Conservation (phyloP, 2,797 vertebrate genomes). For the Hemibagrus guttatus region DNA sequence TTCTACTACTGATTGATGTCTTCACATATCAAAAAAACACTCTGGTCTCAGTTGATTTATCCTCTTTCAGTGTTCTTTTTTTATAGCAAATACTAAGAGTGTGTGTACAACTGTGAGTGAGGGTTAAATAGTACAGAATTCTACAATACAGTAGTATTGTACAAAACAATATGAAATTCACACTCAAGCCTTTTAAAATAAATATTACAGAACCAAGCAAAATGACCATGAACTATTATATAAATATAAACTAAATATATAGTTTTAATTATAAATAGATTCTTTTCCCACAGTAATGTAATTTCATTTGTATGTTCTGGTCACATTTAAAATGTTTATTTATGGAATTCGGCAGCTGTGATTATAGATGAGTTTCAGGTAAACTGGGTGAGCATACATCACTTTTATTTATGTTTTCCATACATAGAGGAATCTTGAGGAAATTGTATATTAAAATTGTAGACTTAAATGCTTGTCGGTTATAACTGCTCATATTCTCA, state of each 20-base stretch:
- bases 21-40: neutral
- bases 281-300: neutral
- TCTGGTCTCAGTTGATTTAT: conserved; percentile 17
- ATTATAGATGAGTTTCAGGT: neutral
- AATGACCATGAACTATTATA: neutral
- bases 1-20: conserved; percentile 73
- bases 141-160: neutral
- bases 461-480: neutral
- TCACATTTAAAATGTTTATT: neutral
- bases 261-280: neutral
- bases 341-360: neutral
- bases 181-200: neutral
- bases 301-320: neutral
- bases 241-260: neutral
- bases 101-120: neutral
- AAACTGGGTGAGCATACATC: neutral
- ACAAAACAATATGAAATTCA: neutral
- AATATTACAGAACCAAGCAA: neutral
- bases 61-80: neutral
- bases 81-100: neutral
- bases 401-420: neutral
- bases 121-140: neutral
- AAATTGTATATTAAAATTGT: too few relatives aligned
- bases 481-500: neutral
- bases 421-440: too few relatives aligned